Evolutionary conservation across 1,140 invertebrate genomes (phyloP), one percentile per base, ranked within the genome.

Genomic region (Drosophila pruinosa): DNA sequence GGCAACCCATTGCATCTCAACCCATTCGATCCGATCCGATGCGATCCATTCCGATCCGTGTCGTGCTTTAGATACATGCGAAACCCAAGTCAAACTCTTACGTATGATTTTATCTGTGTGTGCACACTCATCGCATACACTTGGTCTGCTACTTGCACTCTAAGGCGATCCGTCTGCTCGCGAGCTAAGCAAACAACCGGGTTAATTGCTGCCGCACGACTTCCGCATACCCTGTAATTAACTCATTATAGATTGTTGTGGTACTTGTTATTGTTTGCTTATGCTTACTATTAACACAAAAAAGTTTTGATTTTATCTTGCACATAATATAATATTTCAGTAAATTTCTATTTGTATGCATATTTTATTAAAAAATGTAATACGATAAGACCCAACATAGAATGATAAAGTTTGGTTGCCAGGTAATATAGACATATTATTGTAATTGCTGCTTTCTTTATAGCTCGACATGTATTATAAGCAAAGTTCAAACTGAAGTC

Each of bases 31-130:
- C 28, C 59, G 38, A 70, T 63, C 39, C 61, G 26, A 63, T 53
- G 14, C 57, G 65, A 68, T 61, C 28, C 58, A 26, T 62, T 62
- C 38, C 67, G 39, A 64, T 54, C 17, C 58, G 67, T 53, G 67
- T 80, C 78, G 74, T 82, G 78, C 75, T 65, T 71, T 52, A 61
- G 78, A 72, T 82, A 77, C 73, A 79, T 62, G 39, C 38, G 39
- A 69, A 56, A 53, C 7, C 14, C 41, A 47, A 36, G 26, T 47
- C 34, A 53, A 48, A 47, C 67, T 45, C 45, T n/a, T 74, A 45
- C 70, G 62, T 82, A 81, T 81, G 78, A 82, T 81, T 74, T 81
- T 81, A 81, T 81, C 78, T 82, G 69, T 43, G 19, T 43, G 41
- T 43, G 41, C 17, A 8, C 6, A 7, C 7, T 19, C 14, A 17